Conservation (phyloP, 2,113 vertebrate species). For the Uria lomvia region DNA sequence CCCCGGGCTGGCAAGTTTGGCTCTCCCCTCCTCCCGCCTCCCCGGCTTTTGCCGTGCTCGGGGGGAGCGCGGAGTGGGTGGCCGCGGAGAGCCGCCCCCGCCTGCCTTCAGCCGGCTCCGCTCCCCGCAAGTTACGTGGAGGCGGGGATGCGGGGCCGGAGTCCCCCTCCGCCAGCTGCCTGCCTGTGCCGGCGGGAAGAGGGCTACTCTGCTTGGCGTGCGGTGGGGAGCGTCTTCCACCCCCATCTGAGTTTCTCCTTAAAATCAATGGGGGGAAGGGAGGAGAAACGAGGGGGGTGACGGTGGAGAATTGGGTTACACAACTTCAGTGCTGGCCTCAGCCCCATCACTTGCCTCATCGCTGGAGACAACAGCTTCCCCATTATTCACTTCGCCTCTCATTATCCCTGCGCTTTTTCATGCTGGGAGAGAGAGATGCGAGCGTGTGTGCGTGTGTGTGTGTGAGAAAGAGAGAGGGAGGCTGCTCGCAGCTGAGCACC, state of each 20-base stretch:
- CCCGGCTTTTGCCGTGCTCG: neutral
- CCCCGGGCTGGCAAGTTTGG: constrained; percentile 40
- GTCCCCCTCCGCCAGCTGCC: neutral
- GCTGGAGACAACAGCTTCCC: constrained; percentile 24
- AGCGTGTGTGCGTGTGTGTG: neutral
- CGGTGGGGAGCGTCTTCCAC: neutral
- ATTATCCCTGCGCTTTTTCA: constrained; percentile 16
- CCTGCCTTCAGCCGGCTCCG: neutral
- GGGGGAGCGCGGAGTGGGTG: constrained; percentile 4
- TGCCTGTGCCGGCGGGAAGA: neutral
- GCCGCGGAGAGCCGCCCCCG: constrained; percentile 7
- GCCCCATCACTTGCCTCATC: constrained; percentile 38
- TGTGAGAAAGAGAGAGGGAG: neutral
- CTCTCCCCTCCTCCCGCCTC: constrained; percentile 15
- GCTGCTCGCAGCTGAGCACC: constrained; percentile 7
- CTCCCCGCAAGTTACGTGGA: constrained; percentile 27
- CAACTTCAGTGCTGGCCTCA: constrained; percentile 56
- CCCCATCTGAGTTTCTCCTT: neutral
- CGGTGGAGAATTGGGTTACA: constrained; percentile 38
- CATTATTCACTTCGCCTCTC: constrained; percentile 43
- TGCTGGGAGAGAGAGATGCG: neutral
- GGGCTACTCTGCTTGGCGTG: neutral
- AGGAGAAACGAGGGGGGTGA: constrained; percentile 3
- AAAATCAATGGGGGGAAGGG: neutral
- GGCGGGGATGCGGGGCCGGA: neutral